Percentiles rank a stretch among this genome's conserved stretches.
phyloP scores from a whole-genome alignment of 2,797 vertebrate species.

The Sebastes vulpes region DNA sequence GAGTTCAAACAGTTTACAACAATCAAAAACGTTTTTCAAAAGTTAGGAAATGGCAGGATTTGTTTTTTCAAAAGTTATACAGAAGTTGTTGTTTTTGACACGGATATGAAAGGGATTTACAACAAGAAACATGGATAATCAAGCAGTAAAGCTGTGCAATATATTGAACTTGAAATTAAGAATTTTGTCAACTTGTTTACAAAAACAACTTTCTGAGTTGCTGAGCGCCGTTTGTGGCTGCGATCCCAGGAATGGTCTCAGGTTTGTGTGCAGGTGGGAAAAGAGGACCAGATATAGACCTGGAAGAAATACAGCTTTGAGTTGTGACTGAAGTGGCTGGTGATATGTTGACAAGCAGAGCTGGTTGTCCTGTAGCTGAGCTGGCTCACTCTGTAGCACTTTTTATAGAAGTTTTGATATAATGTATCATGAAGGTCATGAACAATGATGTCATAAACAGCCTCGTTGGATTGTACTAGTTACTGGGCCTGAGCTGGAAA shows the following conservation, averaged over 20 bases:
- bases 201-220: not conserved
- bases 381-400: not conserved
- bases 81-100: conserved; percentile 7
- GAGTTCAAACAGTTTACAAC: not conserved
- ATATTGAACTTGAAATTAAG: not conserved
- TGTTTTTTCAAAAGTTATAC: not conserved
- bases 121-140: not conserved
- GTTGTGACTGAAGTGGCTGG: not conserved
- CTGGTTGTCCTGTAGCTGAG: not conserved
- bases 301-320: not conserved
- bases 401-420: not conserved
- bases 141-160: not conserved
- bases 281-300: not conserved
- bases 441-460: not conserved
- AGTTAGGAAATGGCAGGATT: not conserved
- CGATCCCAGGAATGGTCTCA: not conserved
- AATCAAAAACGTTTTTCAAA: not conserved
- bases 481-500: not conserved
- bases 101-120: not conserved
- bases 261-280: not conserved
- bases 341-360: not conserved
- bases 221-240: not conserved
- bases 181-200: not conserved
- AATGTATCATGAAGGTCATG: not conserved
- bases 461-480: not conserved